A percentile compares a stretch with the other conserved stretches of the same genome.
Conservation (phyloP, 1,140 invertebrate species). For the Drosophila watanabei region DNA sequence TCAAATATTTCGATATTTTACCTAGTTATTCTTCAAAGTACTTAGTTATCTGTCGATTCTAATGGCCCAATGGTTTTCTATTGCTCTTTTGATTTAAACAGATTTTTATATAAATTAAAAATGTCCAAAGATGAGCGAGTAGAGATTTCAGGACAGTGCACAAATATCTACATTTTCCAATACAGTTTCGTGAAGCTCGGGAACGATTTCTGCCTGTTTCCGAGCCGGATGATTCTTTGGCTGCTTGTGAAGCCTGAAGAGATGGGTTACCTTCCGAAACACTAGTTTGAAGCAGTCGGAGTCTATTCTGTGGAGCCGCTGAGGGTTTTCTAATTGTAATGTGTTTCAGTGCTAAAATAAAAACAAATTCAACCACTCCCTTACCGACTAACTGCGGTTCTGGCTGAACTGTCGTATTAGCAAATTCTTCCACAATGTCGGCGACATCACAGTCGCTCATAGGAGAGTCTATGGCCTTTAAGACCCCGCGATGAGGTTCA, state of each 20-base stretch:
- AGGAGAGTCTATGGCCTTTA: not conserved
- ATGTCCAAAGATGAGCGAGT: not conserved
- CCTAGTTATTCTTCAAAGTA: too few species aligned
- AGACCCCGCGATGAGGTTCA: not conserved
- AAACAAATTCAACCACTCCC: not conserved
- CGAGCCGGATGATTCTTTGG: not conserved
- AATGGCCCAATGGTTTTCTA: too few species aligned
- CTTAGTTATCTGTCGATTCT: not conserved
- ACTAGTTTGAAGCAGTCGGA: not conserved
- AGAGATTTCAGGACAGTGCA: not conserved
- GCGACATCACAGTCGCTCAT: not conserved
- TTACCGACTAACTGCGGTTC: not conserved
- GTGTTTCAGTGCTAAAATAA: not conserved
- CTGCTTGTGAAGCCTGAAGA: not conserved
- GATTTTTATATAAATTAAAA: not conserved
- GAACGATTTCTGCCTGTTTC: not conserved
- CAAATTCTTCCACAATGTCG: not conserved
- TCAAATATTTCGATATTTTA: too few species aligned
- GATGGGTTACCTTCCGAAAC: not conserved
- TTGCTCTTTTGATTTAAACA: not conserved
- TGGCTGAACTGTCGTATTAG: not conserved
- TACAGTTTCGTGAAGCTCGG: not conserved
- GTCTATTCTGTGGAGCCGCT: not conserved
- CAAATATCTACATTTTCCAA: not conserved
- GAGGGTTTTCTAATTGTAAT: not conserved